Base-by-base conservation (phyloP, 1,140 invertebrate species). In the Nasonia giraulti region DNA sequence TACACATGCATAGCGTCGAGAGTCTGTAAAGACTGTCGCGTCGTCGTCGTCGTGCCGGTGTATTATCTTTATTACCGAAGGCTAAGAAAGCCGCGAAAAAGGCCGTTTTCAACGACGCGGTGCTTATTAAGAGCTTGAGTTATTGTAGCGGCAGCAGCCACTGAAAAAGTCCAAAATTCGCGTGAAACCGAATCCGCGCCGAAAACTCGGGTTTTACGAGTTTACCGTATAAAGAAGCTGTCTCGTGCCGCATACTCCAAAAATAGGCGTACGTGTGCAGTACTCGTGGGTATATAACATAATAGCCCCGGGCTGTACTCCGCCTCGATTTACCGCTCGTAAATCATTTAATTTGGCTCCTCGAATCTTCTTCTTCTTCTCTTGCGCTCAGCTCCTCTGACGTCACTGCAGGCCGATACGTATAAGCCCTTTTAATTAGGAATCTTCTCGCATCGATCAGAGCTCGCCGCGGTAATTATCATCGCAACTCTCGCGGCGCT, bases 341-440 rank as follows among this genome's bases (percentile, higher is more conserved):
- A 71, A 71, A 71, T 33, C 55, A 33, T 31, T 71, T 71, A 33
- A 71, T 31, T 71, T 71, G 68, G 14, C 68, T 71, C 3, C 23
- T 71, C 27, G 23, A 33, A 27, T 71, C 7, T 69, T 27, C 17
- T 68, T 27, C 17, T 68, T 55, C 11, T 7, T 17, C 14, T 23
- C 50, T 2, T 27, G 1, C 27, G 27, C 27, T 27, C 27, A 27
- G 12, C 33, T 33, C 17, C 31, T 77, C 75, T 62, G 44, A 77
- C 75, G 47, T 47, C 74, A 47, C n/a, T 44, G 17, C 10, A 27
- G 27, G 27, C 27, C 1, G 27, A 27, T 27, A 2, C 27, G 20
- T 31, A 66, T 20, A 66, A 68, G 23, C 31, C 33, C 31, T 69
- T 80, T 80, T 62, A 80, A 80, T 80, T 31, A 71, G 11, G 27